Conservation (phyloP, 2,888 invertebrate genomes). For the Liopterus haemorrhoidalis region DNA sequence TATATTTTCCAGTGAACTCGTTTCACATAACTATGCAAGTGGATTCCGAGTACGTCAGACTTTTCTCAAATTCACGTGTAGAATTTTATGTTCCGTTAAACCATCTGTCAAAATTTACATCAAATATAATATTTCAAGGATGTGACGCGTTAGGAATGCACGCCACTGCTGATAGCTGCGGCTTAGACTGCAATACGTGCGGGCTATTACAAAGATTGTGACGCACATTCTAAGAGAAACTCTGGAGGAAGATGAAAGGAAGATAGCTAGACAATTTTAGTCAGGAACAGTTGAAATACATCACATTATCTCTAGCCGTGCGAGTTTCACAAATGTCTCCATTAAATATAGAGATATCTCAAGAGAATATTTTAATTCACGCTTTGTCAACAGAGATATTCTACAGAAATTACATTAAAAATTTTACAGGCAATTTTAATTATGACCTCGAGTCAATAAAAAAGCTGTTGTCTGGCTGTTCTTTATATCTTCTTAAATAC, state of each 20-base stretch:
- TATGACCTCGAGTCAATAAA: too few species aligned
- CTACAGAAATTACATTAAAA: too few species aligned
- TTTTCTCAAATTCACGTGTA: slow-evolving; percentile 12
- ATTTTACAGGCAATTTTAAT: too few species aligned
- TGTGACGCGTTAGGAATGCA: slow-evolving; percentile 15
- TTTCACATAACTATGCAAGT: background rate
- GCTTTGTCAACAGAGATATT: too few species aligned
- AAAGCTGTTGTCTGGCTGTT: too few species aligned
- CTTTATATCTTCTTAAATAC: too few species aligned
- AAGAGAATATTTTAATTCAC: too few species aligned
- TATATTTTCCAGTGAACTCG: background rate
- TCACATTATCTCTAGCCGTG: slow-evolving; percentile 23
- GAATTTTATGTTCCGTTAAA: slow-evolving; percentile 18
- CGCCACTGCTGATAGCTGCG: slow-evolving; percentile 19
- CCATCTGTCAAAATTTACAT: slow-evolving; percentile 23
- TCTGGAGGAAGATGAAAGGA: slow-evolving; percentile 14
- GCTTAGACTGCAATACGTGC: too few species aligned
- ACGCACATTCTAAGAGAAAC: slow-evolving; percentile 13
- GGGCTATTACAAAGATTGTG: too few species aligned
- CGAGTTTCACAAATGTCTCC: too few species aligned
- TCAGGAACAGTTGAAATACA: slow-evolving; percentile 22
- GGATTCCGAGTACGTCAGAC: background rate
- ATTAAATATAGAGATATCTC: too few species aligned
- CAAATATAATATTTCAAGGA: slow-evolving; percentile 22
- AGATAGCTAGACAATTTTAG: slow-evolving; percentile 24